Base-by-base conservation (phyloP, 2,888 invertebrate genomes). In the Lutraria lutraria region DNA sequence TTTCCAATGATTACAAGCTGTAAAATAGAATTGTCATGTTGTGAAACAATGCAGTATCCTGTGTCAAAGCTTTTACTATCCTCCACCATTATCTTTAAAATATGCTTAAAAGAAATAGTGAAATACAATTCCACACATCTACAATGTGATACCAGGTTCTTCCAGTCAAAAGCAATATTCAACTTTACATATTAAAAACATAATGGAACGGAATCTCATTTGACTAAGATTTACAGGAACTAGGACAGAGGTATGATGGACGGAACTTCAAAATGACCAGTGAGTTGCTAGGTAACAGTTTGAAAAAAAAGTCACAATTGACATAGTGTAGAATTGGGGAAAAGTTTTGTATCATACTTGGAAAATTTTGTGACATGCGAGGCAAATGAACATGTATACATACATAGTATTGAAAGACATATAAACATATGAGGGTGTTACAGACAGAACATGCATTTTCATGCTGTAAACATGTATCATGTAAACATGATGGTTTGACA, bases 401-500 rank as follows among this genome's bases (percentile, higher is more conserved):
- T 34, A 56, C 56, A 56, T 56, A 34, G 29, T 15, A 76, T 31
- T 76, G 19, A 34, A 31, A 76, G 16, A 34, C 16, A 72, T 31
- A 72, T 72, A 72, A 13, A 76, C 76, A 76, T 31, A 34, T 31
- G 19, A 16, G 34, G 31, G 76, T 31, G 31, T 34, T 4, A 52
- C 52, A 52, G 19, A 53, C 52, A 52, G 19, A 53, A 76, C 85
- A 85, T 80, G 85, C 85, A 80, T 85, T 52, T 79, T 80, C 85
- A 85, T 85, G 85, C 85, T 80, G 8, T 19, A 34, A 13, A 76
- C 31, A 76, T 76, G 31, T 63, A 63, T 76, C 31, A 31, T 19
- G 34, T 31, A 34, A 34, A 15, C 31, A 15, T 76, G 76, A 76
- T 31, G 56, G 31, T 76, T 76, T 76, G 13, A 76, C 19, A 31